phyloP scores from a whole-genome alignment of 2,113 vertebrate genomes.

The Rhinolophus ferrumequinum region DNA sequence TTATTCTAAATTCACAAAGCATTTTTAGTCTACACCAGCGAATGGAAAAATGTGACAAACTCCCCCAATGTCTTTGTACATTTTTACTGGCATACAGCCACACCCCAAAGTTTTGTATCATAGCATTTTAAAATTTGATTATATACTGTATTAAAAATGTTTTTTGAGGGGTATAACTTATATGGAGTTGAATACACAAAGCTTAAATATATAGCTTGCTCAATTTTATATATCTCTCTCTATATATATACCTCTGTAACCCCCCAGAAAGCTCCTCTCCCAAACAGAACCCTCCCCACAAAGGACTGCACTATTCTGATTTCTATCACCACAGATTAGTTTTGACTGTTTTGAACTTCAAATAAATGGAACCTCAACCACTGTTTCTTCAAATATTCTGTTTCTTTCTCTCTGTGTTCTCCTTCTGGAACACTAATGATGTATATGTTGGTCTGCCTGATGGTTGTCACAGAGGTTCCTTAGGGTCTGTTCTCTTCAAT shows the following conservation, averaged over 20 bases:
- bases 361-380: background rate
- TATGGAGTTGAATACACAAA: background rate
- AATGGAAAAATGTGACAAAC: background rate
- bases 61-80: background rate
- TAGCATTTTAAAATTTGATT: background rate
- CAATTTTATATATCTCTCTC: background rate
- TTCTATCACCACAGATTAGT: background rate
- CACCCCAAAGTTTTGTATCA: background rate
- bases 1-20: background rate
- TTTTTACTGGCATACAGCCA: background rate
- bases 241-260: background rate
- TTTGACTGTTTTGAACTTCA: background rate
- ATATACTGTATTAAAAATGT: background rate
- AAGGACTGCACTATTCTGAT: background rate
- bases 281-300: background rate
- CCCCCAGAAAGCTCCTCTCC: background rate
- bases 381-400: background rate
- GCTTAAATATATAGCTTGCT: background rate
- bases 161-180: background rate
- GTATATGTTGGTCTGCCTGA: background rate
- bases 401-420: background rate
- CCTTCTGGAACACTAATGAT: background rate
- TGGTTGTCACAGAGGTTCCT: background rate
- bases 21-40: background rate
- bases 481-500: background rate